Evolutionary conservation across 2,888 invertebrate genomes (phyloP).

Genomic region (Spisula solida): DNA sequence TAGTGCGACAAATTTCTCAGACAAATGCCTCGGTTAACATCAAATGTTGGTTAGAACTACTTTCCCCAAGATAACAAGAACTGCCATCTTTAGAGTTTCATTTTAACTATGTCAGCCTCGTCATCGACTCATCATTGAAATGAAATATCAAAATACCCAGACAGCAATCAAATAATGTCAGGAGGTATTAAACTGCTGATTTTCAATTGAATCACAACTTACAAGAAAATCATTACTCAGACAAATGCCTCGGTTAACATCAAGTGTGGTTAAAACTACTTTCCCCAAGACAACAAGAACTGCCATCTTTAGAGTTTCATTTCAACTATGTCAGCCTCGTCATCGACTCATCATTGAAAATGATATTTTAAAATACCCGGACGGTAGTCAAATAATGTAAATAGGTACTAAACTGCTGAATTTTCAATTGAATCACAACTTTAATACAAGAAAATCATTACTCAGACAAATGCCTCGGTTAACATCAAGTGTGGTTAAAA

Average conservation of each 20-base stretch:
- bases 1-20: no score
- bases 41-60: conserved; percentile 15
- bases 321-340: conserved; percentile 38
- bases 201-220: no score
- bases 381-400: no score
- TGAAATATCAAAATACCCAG: no score
- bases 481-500: conserved; percentile 34
- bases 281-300: conserved; percentile 48
- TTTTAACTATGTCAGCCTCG: conserved; percentile 31
- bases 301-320: conserved; percentile 30
- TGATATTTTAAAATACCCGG: conserved; percentile 26
- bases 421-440: no score
- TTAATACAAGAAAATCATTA: neutral
- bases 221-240: conserved; percentile 36
- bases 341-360: conserved; percentile 54
- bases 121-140: no score
- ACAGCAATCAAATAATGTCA: no score
- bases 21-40: conserved; percentile 50
- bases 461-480: conserved; percentile 55
- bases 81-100: conserved; percentile 31
- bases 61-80: conserved; percentile 37
- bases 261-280: conserved; percentile 10
- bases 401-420: neutral
- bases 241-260: conserved; percentile 54
- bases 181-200: no score